These are phyloP conservation scores for Tachina grossa DNA, from an alignment of 2,888 invertebrate species.

Conservation along the genomic window DNA sequence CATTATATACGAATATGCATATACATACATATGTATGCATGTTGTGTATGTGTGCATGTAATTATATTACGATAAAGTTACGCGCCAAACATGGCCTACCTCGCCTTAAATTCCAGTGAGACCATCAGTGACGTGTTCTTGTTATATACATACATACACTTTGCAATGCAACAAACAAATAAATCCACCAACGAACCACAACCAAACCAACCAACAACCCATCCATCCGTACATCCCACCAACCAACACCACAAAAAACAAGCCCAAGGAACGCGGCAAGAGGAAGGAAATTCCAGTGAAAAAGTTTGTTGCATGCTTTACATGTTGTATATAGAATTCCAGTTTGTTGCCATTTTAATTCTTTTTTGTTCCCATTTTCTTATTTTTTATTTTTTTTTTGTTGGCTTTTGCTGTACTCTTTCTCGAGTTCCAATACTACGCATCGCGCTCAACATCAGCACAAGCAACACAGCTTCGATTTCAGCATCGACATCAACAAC, in stretches of 20 bases:
- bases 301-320: conserved; percentile 74
- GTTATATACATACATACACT: conserved; percentile 65
- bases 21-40: background rate
- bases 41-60: background rate
- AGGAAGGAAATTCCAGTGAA: conserved; percentile 61
- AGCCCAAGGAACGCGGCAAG: conserved; percentile 42
- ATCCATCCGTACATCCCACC: background rate
- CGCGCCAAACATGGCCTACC: conserved; percentile 81
- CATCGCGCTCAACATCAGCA: conserved; percentile 42
- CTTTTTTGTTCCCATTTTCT: background rate
- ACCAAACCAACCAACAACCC: background rate
- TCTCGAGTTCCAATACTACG: conserved; percentile 60
- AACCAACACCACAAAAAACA: conserved; percentile 6
- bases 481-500: conserved; percentile 7
- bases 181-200: conserved; percentile 3
- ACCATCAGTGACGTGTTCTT: conserved; percentile 74
- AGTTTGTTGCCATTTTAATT: conserved; percentile 57
- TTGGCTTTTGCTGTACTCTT: conserved; percentile 26
- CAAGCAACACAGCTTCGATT: conserved; percentile 29
- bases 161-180: conserved; percentile 42
- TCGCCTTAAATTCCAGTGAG: conserved; percentile 80
- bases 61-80: conserved; percentile 62
- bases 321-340: conserved; percentile 68
- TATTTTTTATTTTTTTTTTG: conserved; percentile 22
- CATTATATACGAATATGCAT: too few species aligned